These are phyloP conservation scores for Antheraea pernyi DNA, from an alignment of 1,140 invertebrate genomes.

Conservation along the genomic window DNA sequence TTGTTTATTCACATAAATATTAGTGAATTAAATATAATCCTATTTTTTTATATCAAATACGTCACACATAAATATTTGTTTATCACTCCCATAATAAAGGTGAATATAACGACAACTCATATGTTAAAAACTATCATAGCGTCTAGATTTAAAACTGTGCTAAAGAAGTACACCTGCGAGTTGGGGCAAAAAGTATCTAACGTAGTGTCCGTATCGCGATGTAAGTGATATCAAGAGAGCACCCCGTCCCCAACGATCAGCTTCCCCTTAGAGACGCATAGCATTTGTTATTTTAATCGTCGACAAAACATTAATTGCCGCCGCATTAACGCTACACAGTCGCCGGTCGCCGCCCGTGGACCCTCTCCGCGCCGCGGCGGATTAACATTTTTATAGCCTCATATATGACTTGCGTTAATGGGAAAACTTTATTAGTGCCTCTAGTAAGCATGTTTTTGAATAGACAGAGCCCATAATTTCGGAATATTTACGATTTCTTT, in stretches of 20 bases:
- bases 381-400: slow-evolving; percentile 6
- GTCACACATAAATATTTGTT: no score
- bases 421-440: slow-evolving; percentile 2
- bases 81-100: no score
- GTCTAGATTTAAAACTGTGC: no score
- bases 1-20: no score
- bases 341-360: not conserved
- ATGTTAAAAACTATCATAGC: no score
- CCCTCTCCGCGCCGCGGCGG: not conserved
- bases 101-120: no score
- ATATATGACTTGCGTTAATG: slow-evolving; percentile 11
- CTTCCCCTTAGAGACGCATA: slow-evolving; percentile 34
- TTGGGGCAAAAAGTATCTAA: slow-evolving; percentile 7
- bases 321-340: slow-evolving; percentile 16
- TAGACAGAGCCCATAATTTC: not conserved
- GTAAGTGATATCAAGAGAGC: not conserved
- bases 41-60: no score
- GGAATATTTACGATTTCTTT: not conserved
- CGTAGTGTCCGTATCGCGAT: not conserved
- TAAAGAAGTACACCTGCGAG: no score
- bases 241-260: slow-evolving; percentile 2
- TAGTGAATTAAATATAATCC: no score
- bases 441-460: not conserved
- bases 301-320: slow-evolving; percentile 46
- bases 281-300: slow-evolving; percentile 54